Percentiles rank a stretch among this genome's conserved stretches.
These are phyloP conservation scores for Phacellophora camtschatica DNA, from an alignment of 30 jellyfish, hydroid and myxozoan genomes.

Conservation along the genomic window DNA sequence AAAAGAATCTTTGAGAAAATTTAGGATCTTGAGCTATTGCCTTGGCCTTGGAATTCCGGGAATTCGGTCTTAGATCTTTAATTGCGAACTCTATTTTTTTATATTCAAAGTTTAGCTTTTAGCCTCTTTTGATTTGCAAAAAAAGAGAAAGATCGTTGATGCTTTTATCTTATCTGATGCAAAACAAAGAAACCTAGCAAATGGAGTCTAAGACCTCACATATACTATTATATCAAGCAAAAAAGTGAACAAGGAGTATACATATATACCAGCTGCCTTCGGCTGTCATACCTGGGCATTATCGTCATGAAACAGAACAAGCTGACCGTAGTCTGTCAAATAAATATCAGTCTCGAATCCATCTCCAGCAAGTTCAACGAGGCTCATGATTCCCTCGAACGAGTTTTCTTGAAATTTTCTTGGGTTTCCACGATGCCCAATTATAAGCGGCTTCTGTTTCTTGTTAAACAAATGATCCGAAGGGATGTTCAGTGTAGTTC, in stretches of 20 bases:
- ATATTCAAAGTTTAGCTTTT: too few relatives aligned
- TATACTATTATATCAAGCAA: not conserved
- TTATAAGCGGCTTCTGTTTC: conserved; percentile 49
- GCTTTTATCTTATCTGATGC: too few relatives aligned
- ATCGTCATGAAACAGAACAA: conserved; percentile 80
- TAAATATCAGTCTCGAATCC: conserved; percentile 70
- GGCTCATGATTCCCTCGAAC: conserved; percentile 60
- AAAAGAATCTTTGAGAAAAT: too few relatives aligned
- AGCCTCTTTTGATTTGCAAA: too few relatives aligned
- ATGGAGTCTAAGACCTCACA: not conserved
- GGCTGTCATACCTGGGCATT: conserved; percentile 39
- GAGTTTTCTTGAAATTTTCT: conserved; percentile 67
- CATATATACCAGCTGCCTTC: not conserved
- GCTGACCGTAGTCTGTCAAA: conserved; percentile 52
- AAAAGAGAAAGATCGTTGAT: too few relatives aligned
- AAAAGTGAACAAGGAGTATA: not conserved
- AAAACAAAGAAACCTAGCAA: too few relatives aligned
- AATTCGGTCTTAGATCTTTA: too few relatives aligned
- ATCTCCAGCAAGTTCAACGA: conserved; percentile 61
- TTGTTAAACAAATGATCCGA: conserved; percentile 53
- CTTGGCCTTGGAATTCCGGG: too few relatives aligned
- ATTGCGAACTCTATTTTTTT: too few relatives aligned
- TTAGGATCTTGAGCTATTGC: too few relatives aligned
- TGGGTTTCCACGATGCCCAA: conserved; percentile 88
- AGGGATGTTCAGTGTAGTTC: conserved; percentile 54